phyloP scores from a whole-genome alignment of 2,888 invertebrate species.

The Aphelenchoides bicaudatus region DNA sequence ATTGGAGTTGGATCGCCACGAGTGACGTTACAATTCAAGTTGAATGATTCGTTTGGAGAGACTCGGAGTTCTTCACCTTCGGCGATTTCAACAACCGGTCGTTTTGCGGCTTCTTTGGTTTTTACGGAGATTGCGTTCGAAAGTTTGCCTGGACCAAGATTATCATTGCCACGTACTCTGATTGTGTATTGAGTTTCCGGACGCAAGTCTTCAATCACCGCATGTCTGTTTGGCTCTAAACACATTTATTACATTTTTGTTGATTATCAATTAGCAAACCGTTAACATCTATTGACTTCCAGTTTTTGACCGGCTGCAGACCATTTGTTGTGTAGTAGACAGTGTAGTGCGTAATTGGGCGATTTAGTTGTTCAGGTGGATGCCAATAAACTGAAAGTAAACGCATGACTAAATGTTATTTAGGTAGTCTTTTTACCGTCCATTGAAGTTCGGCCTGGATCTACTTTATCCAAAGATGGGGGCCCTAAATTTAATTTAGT shows the following conservation, averaged over 20 bases:
- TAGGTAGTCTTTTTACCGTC: too few relatives aligned
- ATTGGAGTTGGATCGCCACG: constrained; percentile 53
- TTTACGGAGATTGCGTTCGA: constrained; percentile 51
- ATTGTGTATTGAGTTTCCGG: constrained; percentile 54
- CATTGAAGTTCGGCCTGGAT: constrained; percentile 42
- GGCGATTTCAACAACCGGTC: constrained; percentile 51
- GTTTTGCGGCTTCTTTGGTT: constrained; percentile 53
- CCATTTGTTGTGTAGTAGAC: constrained; percentile 57
- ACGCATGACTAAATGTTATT: too few relatives aligned
- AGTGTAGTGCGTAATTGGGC: constrained; percentile 58
- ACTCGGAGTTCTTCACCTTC: constrained; percentile 54
- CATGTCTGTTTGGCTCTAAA: constrained; percentile 47
- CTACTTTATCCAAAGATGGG: constrained; percentile 45
- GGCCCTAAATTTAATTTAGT: constrained; percentile 17
- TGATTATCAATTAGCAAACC: constrained; percentile 25
- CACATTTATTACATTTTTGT: constrained; percentile 17
- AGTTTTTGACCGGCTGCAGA: constrained; percentile 53
- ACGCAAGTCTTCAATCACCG: constrained; percentile 44
- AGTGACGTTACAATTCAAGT: constrained; percentile 53
- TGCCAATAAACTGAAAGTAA: constrained; percentile 57
- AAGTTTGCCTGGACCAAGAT: constrained; percentile 54
- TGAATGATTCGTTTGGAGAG: constrained; percentile 50
- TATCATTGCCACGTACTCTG: constrained; percentile 55
- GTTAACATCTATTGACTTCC: constrained; percentile 50
- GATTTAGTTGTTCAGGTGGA: constrained; percentile 52